Percentiles rank a stretch among this genome's conserved stretches.
Evolutionary conservation across 2,888 invertebrate genomes (phyloP).

Genomic region (Xestia xanthographa): DNA sequence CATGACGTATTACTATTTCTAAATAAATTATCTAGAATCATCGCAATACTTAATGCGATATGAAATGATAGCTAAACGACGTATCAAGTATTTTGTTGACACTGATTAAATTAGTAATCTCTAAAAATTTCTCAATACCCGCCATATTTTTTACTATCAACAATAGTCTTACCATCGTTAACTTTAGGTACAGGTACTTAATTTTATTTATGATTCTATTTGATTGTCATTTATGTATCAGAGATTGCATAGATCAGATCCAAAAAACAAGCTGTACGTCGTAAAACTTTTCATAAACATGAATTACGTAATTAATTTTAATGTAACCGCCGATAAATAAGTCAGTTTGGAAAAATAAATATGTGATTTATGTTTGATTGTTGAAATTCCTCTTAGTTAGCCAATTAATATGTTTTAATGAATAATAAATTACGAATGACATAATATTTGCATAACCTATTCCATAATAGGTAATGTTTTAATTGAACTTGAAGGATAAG

Average conservation of each 20-base stretch:
- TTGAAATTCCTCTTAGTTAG: background rate
- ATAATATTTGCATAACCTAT: slow-evolving; percentile 19
- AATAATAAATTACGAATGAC: background rate
- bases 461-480: slow-evolving; percentile 2
- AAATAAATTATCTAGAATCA: slow-evolving; percentile 38
- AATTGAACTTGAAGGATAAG: slow-evolving; percentile 9
- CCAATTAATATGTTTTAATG: background rate
- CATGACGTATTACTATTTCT: slow-evolving; percentile 34
- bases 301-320: background rate
- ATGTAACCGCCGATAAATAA: background rate
- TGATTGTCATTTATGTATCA: slow-evolving; percentile 15
- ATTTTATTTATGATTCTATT: slow-evolving; percentile 17
- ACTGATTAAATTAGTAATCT: slow-evolving; percentile 34
- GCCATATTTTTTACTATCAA: slow-evolving; percentile 23
- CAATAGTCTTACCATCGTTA: slow-evolving; percentile 11
- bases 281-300: slow-evolving; percentile 18
- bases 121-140: slow-evolving; percentile 21
- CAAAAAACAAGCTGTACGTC: slow-evolving; percentile 8
- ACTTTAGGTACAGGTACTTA: slow-evolving; percentile 1
- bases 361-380: background rate
- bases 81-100: slow-evolving; percentile 47
- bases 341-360: slow-evolving; percentile 9
- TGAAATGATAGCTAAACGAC: slow-evolving; percentile 26
- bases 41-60: slow-evolving; percentile 46
- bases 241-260: slow-evolving; percentile 7